Evolutionary conservation across 2,113 vertebrate genomes (phyloP).

Genomic region (Cololabis saira): DNA sequence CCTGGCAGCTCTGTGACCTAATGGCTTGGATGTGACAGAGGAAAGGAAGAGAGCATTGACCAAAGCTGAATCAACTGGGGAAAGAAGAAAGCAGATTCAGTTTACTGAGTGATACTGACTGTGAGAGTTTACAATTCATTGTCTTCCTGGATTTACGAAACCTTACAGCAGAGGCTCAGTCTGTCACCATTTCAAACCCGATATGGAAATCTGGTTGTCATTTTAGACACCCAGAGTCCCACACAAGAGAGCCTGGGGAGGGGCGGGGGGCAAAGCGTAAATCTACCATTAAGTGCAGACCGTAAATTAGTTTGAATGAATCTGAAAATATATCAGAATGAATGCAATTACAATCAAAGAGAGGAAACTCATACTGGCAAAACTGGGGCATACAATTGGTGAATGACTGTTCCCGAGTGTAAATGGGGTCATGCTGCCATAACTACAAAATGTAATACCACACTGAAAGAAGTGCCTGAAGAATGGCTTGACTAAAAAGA

Average conservation of each 20-base stretch:
- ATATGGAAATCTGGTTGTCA: not conserved
- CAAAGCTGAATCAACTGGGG: slow-evolving; percentile 38
- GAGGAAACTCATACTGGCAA: slow-evolving; percentile 55
- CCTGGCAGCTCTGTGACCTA: slow-evolving; percentile 67
- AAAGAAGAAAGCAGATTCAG: slow-evolving; percentile 19
- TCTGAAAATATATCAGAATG: slow-evolving; percentile 23
- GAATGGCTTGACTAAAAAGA: slow-evolving; percentile 19
- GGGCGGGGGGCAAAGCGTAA: not conserved
- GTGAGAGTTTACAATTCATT: slow-evolving; percentile 11
- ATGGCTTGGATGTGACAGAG: slow-evolving; percentile 52
- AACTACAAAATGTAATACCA: slow-evolving; percentile 40
- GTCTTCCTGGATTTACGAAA: slow-evolving; percentile 12
- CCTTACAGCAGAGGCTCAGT: slow-evolving; percentile 8
- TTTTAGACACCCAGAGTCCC: slow-evolving; percentile 9
- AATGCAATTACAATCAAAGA: slow-evolving; percentile 36
- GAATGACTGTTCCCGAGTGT: slow-evolving; percentile 41
- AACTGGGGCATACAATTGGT: slow-evolving; percentile 58
- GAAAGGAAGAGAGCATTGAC: slow-evolving; percentile 37
- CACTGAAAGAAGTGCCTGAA: slow-evolving; percentile 29
- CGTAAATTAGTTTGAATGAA: slow-evolving; percentile 29
- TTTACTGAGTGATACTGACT: slow-evolving; percentile 28
- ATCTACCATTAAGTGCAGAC: not conserved
- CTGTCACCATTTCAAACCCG: slow-evolving; percentile 6
- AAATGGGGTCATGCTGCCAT: slow-evolving; percentile 60
- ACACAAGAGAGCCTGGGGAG: not conserved